phyloP scores from a whole-genome alignment of 2,888 invertebrate genomes.

The Ophraella communa region DNA sequence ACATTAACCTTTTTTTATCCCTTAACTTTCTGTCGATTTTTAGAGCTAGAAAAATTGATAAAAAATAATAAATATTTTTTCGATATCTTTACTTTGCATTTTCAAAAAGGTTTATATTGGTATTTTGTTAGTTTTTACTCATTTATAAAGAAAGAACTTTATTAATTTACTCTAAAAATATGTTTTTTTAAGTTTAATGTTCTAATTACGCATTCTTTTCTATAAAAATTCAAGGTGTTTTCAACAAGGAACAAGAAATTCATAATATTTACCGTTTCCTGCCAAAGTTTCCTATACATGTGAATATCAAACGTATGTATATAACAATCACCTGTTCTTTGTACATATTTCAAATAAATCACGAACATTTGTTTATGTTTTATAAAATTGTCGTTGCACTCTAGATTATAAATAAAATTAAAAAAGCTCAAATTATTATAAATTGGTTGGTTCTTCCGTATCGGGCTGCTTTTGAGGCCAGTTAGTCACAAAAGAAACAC shows the following conservation, averaged over 20 bases:
- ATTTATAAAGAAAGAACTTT: no score
- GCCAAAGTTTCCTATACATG: not conserved
- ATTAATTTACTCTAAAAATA: no score
- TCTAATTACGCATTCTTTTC: no score
- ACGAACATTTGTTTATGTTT: conserved; percentile 31
- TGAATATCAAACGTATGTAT: not conserved
- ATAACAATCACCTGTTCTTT: not conserved
- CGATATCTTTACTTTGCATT: no score
- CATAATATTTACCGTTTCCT: not conserved
- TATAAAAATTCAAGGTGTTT: not conserved
- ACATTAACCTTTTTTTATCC: no score
- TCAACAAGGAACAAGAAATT: not conserved
- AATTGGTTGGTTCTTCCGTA: conserved; percentile 14
- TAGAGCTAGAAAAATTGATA: no score
- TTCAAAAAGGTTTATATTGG: no score
- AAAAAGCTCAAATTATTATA: conserved; percentile 24
- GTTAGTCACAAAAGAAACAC: conserved; percentile 14
- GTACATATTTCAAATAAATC: conserved; percentile 25
- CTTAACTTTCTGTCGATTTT: no score
- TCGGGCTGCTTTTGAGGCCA: conserved; percentile 18
- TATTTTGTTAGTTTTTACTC: no score
- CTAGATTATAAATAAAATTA: conserved; percentile 31
- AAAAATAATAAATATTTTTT: no score
- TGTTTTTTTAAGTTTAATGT: no score
- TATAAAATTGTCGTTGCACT: conserved; percentile 36